Evolutionary conservation across 2,113 vertebrate genomes (phyloP).

Genomic region (Dromiciops gliroides): DNA sequence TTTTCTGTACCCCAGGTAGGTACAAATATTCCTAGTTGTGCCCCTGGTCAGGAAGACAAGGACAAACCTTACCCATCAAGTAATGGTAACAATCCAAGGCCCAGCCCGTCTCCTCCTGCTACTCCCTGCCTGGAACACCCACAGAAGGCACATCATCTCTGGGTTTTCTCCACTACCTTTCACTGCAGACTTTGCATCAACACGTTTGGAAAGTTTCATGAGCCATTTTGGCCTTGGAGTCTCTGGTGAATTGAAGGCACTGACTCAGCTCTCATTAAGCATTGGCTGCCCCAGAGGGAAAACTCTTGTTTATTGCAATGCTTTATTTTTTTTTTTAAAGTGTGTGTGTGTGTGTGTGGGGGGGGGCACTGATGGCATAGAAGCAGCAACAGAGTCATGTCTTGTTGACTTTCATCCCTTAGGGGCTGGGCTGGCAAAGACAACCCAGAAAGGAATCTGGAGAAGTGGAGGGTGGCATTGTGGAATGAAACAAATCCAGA

Average conservation of each 20-base stretch:
- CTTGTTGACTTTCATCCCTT: not conserved
- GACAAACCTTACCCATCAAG: not conserved
- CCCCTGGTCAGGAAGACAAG: not conserved
- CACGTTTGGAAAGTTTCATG: not conserved
- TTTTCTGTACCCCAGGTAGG: not conserved
- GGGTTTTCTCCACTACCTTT: not conserved
- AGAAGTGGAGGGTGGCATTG: not conserved
- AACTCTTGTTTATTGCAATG: not conserved
- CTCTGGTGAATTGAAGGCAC: not conserved
- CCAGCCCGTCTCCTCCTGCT: not conserved
- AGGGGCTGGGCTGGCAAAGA: not conserved
- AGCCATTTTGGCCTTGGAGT: not conserved
- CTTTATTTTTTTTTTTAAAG: not conserved
- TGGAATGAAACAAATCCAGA: not conserved
- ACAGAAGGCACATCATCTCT: not conserved
- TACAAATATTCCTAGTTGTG: not conserved
- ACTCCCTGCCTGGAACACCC: not conserved
- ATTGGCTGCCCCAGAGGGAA: not conserved
- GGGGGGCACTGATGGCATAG: not conserved
- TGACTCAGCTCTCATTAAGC: not conserved
- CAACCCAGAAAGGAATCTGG: not conserved
- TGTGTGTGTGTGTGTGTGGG: too few species aligned
- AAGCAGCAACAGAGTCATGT: not conserved
- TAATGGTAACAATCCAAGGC: not conserved
- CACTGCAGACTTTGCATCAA: not conserved